Conservation (phyloP, 2,113 vertebrate species). For the Pavo muticus region DNA sequence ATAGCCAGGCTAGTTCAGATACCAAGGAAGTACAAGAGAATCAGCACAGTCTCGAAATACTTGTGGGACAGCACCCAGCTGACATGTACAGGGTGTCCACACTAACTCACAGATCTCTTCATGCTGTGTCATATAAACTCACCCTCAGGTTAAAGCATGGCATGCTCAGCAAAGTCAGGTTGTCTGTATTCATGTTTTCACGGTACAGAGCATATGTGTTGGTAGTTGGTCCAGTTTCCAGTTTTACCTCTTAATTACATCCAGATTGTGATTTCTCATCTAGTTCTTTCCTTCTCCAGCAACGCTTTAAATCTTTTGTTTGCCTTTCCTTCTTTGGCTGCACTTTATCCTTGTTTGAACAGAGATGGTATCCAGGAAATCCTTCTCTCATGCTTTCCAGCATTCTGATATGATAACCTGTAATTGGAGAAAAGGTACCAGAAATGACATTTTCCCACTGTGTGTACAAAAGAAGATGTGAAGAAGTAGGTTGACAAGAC, state of each 20-base stretch:
- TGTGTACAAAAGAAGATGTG: not conserved
- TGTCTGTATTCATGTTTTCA: not conserved
- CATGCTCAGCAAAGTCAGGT: not conserved
- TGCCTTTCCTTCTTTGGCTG: not conserved
- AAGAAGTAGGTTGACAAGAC: conserved; percentile 20
- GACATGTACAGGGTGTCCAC: not conserved
- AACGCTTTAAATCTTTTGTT: not conserved
- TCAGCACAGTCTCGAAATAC: not conserved
- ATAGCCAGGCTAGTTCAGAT: not conserved
- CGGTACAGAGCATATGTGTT: not conserved
- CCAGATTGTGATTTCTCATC: not conserved
- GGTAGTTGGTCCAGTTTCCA: not conserved
- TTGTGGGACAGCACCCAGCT: not conserved
- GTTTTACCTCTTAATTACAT: not conserved
- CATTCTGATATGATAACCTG: not conserved
- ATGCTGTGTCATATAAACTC: not conserved
- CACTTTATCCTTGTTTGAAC: conserved; percentile 3
- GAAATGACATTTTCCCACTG: conserved; percentile 2
- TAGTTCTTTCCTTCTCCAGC: not conserved
- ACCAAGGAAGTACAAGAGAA: not conserved
- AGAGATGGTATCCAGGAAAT: not conserved
- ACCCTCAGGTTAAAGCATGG: not conserved
- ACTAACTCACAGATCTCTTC: not conserved
- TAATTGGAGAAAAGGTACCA: not conserved
- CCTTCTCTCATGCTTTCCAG: conserved; percentile 9